Conservation (phyloP, 2,113 vertebrate genomes). For the Coptodon rendalli region DNA sequence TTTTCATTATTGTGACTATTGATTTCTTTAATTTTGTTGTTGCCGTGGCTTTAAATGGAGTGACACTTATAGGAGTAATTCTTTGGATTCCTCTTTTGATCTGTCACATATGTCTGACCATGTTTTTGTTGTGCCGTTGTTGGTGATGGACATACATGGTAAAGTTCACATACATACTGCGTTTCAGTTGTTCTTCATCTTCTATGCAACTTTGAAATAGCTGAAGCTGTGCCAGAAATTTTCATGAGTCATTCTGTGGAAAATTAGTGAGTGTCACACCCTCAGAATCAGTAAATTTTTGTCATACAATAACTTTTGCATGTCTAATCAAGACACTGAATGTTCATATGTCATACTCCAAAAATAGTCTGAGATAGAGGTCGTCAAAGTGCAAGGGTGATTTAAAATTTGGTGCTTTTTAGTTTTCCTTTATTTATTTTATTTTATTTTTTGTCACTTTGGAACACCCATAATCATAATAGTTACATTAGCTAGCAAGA, state of each 20-base stretch:
- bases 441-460: not conserved
- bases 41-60: not conserved
- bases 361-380: not conserved
- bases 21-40: not conserved
- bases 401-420: not conserved
- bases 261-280: not conserved
- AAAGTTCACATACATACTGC: not conserved
- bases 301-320: not conserved
- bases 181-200: not conserved
- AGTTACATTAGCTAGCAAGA: not conserved
- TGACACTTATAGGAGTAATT: not conserved
- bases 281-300: not conserved
- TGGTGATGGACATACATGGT: not conserved
- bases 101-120: not conserved
- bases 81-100: not conserved
- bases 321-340: not conserved
- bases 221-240: not conserved
- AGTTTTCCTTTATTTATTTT: not conserved
- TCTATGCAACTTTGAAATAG: not conserved
- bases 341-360: not conserved
- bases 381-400: not conserved
- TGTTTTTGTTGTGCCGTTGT: not conserved
- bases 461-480: not conserved
- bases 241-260: not conserved
- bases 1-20: not conserved